Conservation (phyloP, 2,888 invertebrate genomes). For the Leptopilina myrica region DNA sequence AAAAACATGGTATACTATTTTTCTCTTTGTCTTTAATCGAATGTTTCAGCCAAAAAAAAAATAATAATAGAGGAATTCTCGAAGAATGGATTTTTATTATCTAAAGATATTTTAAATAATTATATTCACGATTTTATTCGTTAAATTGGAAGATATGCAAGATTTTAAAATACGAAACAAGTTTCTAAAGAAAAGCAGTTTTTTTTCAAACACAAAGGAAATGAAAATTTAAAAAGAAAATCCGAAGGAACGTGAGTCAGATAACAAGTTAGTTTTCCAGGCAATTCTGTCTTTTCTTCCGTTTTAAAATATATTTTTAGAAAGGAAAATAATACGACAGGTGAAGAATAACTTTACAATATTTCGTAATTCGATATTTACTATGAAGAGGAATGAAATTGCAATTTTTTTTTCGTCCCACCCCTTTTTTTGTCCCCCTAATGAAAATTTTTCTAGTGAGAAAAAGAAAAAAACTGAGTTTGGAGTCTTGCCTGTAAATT, state of each 20-base stretch:
- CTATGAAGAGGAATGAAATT: no score
- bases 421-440: not conserved
- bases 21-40: not conserved
- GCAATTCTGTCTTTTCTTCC: no score
- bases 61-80: not conserved
- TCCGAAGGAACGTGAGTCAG: conserved; percentile 2
- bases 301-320: no score
- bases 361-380: no score
- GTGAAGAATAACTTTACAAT: no score
- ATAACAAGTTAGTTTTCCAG: no score
- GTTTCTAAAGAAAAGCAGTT: not conserved
- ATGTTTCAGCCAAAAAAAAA: conserved; percentile 5
- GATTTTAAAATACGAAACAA: no score
- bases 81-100: not conserved
- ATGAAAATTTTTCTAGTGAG: conserved; percentile 26
- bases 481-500: conserved; percentile 2
- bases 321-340: no score
- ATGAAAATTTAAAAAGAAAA: not conserved
- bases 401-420: not conserved
- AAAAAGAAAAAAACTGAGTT: conserved; percentile 17
- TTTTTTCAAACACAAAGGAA: not conserved
- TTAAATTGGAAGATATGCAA: not conserved
- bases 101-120: not conserved
- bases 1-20: not conserved
- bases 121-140: no score